These are phyloP conservation scores for Diglossa brunneiventris DNA, from an alignment of 2,113 vertebrate species.

Conservation along the genomic window DNA sequence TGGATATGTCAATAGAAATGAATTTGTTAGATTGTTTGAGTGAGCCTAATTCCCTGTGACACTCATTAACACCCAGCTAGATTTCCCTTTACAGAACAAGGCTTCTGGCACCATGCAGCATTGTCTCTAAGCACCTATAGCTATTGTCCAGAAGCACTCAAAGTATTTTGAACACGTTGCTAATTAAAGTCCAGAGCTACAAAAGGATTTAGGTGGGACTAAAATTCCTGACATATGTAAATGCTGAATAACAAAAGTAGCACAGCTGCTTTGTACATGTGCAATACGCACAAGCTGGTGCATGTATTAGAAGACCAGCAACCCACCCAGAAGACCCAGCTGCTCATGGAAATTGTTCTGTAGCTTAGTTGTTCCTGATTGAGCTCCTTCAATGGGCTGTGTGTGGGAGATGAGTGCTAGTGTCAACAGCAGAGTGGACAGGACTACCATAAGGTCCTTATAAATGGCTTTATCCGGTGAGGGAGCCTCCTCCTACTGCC, in stretches of 20 bases:
- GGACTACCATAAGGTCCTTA: neutral
- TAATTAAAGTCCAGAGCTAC: conserved; percentile 4
- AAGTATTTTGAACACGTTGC: neutral
- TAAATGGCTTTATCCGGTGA: neutral
- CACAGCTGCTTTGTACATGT: neutral
- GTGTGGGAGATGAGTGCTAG: neutral
- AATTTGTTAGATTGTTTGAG: neutral
- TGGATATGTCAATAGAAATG: neutral
- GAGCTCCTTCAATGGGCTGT: neutral
- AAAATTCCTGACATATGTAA: neutral
- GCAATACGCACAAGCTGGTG: neutral
- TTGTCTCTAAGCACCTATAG: neutral
- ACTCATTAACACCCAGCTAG: neutral
- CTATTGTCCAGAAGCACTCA: neutral
- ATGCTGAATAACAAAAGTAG: neutral
- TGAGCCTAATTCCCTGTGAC: neutral
- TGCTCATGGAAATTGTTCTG: neutral
- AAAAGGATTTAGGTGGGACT: neutral
- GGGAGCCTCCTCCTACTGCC: neutral
- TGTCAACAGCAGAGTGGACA: neutral
- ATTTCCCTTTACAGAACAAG: neutral
- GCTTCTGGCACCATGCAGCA: neutral
- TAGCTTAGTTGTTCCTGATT: neutral
- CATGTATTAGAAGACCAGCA: accelerated
- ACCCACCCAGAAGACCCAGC: neutral